Evolutionary conservation across 2,113 vertebrate genomes (phyloP).

Genomic region (Gobiocypris rarus): DNA sequence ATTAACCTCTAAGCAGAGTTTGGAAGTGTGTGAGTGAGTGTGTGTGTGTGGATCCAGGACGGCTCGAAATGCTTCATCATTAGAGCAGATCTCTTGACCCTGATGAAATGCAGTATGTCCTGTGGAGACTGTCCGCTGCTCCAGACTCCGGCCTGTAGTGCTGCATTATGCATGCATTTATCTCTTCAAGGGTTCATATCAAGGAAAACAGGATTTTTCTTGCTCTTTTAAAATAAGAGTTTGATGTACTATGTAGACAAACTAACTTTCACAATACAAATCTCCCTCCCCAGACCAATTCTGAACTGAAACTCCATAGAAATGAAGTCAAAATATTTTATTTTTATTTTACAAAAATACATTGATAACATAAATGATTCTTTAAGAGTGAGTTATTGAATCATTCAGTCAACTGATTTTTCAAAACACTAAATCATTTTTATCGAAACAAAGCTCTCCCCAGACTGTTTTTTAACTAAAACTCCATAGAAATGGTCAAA

Average conservation of each 20-base stretch:
- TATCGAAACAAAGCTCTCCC: not conserved
- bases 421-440: too few relatives aligned
- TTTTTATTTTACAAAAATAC: not conserved
- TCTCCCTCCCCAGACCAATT: not conserved
- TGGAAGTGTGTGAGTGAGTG: not conserved
- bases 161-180: not conserved
- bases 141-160: not conserved
- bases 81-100: slow-evolving; percentile 25
- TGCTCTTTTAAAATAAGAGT: not conserved
- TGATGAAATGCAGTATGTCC: not conserved
- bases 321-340: not conserved
- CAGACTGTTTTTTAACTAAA: too few relatives aligned
- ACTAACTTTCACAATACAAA: not conserved
- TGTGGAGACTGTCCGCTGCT: not conserved
- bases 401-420: too few relatives aligned
- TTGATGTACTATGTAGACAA: not conserved
- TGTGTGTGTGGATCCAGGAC: not conserved
- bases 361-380: too few relatives aligned
- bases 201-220: not conserved
- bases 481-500: too few relatives aligned
- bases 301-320: not conserved
- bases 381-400: too few relatives aligned
- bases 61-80: slow-evolving; percentile 25
- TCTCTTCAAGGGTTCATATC: not conserved
- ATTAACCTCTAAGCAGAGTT: slow-evolving; percentile 51